These are phyloP conservation scores for Porphyrio hochstetteri DNA, from an alignment of 2,113 vertebrate genomes.

Conservation along the genomic window DNA sequence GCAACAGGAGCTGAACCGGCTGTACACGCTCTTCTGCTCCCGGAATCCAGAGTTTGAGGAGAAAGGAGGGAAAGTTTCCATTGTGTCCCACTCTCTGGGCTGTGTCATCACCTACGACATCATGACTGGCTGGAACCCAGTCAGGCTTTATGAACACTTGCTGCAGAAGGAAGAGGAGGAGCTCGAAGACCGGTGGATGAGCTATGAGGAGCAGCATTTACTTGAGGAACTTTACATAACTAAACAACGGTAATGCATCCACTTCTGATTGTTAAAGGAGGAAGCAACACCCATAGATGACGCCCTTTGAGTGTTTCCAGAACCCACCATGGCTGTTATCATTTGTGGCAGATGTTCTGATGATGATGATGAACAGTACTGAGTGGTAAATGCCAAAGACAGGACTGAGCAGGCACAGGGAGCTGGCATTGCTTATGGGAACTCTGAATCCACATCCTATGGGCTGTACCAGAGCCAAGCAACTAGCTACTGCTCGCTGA, in stretches of 20 bases:
- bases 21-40: constrained; percentile 95
- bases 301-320: background rate
- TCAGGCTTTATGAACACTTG: constrained; percentile 88
- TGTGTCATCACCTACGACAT: constrained; percentile 98
- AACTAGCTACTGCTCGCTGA: background rate
- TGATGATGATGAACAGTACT: background rate
- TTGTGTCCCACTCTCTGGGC: constrained; percentile 95
- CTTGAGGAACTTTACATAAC: constrained; percentile 88
- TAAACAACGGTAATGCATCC: constrained; percentile 80
- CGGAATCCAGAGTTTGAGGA: constrained; percentile 94
- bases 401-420: background rate
- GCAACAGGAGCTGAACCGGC: constrained; percentile 93
- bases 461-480: background rate
- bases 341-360: background rate
- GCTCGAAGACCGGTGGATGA: constrained; percentile 83
- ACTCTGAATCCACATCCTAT: background rate
- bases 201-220: constrained; percentile 85
- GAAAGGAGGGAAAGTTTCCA: constrained; percentile 93
- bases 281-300: background rate
- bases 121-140: constrained; percentile 97
- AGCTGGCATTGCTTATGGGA: background rate
- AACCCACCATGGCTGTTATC: background rate
- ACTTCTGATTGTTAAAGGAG: background rate
- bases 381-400: background rate
- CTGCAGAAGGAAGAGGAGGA: constrained; percentile 88